These are phyloP conservation scores for Apotomis capreana DNA, from an alignment of 2,888 invertebrate species.

Conservation along the genomic window DNA sequence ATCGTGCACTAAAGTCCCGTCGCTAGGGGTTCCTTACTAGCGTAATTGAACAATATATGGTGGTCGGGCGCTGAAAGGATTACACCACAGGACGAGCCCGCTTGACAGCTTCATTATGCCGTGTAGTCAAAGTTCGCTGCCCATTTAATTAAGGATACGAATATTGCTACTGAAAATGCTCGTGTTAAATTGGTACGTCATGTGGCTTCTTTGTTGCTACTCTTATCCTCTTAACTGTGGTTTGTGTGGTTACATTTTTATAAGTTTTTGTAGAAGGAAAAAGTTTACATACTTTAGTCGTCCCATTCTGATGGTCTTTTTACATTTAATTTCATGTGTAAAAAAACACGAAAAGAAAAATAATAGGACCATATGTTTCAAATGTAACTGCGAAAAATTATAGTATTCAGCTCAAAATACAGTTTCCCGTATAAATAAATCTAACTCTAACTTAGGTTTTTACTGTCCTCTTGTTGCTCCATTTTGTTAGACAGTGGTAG, in stretches of 20 bases:
- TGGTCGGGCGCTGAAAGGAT: slow-evolving; percentile 40
- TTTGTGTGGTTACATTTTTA: too few species aligned
- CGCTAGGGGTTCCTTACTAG: slow-evolving; percentile 33
- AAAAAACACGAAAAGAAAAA: too few species aligned
- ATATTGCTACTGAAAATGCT: slow-evolving; percentile 55
- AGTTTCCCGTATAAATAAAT: too few species aligned
- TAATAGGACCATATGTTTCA: too few species aligned
- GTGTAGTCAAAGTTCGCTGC: slow-evolving; percentile 38
- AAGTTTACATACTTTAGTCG: too few species aligned
- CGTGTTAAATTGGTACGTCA: slow-evolving; percentile 29
- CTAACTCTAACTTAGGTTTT: too few species aligned
- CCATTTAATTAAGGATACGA: slow-evolving; percentile 55
- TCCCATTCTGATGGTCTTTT: too few species aligned
- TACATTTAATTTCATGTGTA: too few species aligned
- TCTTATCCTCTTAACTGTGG: background rate
- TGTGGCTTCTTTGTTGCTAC: background rate
- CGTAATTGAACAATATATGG: slow-evolving; percentile 41
- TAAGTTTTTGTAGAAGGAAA: too few species aligned
- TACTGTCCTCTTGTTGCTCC: too few species aligned
- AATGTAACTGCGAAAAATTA: too few species aligned
- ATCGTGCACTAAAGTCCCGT: slow-evolving; percentile 35
- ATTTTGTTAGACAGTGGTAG: background rate
- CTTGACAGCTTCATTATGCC: slow-evolving; percentile 39
- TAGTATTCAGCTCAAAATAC: too few species aligned
- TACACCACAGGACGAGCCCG: slow-evolving; percentile 37